Base-by-base conservation (phyloP, 1,140 invertebrate species). In the Neoseiulus cucumeris region DNA sequence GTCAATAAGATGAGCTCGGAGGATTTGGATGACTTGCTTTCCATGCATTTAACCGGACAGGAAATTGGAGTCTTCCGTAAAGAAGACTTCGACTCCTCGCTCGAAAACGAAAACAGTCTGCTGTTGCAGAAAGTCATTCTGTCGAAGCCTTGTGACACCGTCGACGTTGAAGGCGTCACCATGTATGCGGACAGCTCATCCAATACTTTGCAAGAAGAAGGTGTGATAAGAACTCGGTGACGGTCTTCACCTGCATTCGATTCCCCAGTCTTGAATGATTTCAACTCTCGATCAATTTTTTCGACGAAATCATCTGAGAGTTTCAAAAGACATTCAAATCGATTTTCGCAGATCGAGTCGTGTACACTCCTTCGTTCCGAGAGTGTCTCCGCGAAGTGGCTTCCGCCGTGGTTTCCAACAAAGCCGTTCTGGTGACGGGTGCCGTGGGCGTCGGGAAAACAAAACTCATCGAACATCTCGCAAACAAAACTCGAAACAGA, bases 401-500 rank as follows among this genome's bases (percentile, higher is more conserved):
- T 28, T 45, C 65, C 14, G 86, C 83, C 1, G 80, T 91, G 17
- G 81, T 83, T 5, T 80, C 82, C 64, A 82, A 80, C 20, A 84
- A 84, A 74, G 85, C 89, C 39, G 79, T 94, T 39, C 86, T 89
- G 68, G 74, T 98, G 0, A 82, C 87, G 77, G 95, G 95, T 0
- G 84, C 87, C 0, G 87, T 97, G 20, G 94, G 95, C 1, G 87
- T 85, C 72, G 94, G 95, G 5, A 99, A 99, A 79, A 95, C 94
- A 0, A 82, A 83, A 5, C 71, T 97, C 5, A 84, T 98, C 14
- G 87, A 94, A 72, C 84, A 93, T 77, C 76, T 97, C 64, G 90
- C 91, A 9, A 73, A 77, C 29, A 73, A 87, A 68, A 92, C 87
- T 1, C 87, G 89, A 17, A 77, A 78, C 1, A 67, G 79, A 7